phyloP scores from a whole-genome alignment of 1,140 invertebrate genomes.

The Camponotus pennsylvanicus region DNA sequence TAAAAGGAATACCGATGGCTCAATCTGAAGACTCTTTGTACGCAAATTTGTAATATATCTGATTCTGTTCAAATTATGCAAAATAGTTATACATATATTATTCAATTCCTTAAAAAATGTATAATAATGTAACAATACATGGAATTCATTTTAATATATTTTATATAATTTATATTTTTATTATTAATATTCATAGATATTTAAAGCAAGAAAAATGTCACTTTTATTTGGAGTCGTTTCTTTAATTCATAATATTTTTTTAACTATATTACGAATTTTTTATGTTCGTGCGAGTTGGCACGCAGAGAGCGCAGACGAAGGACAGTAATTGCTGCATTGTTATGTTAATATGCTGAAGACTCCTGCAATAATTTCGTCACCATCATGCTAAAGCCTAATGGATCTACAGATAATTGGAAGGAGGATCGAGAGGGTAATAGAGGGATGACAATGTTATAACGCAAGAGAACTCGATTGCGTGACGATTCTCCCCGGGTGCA shows the following conservation, averaged over 20 bases:
- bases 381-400: conserved; percentile 70
- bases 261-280: neutral
- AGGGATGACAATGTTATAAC: conserved; percentile 76
- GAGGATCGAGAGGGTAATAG: conserved; percentile 58
- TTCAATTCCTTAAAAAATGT: neutral
- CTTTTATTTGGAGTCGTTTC: neutral
- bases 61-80: neutral
- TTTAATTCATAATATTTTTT: neutral
- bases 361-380: conserved; percentile 74
- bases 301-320: conserved; percentile 31
- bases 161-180: conserved; percentile 3
- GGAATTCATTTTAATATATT: neutral
- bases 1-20: neutral
- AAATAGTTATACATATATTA: neutral
- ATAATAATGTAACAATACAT: neutral
- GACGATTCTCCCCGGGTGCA: conserved; percentile 60
- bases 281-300: neutral
- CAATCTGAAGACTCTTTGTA: neutral
- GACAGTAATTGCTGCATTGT: conserved; percentile 69
- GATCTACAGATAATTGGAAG: conserved; percentile 76
- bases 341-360: conserved; percentile 76
- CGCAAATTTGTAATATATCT: neutral
- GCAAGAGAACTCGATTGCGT: conserved; percentile 66
- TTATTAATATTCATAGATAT: neutral
- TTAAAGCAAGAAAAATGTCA: neutral